Base-by-base conservation (phyloP, 2,113 vertebrate species). In the Fregetta grallaria region DNA sequence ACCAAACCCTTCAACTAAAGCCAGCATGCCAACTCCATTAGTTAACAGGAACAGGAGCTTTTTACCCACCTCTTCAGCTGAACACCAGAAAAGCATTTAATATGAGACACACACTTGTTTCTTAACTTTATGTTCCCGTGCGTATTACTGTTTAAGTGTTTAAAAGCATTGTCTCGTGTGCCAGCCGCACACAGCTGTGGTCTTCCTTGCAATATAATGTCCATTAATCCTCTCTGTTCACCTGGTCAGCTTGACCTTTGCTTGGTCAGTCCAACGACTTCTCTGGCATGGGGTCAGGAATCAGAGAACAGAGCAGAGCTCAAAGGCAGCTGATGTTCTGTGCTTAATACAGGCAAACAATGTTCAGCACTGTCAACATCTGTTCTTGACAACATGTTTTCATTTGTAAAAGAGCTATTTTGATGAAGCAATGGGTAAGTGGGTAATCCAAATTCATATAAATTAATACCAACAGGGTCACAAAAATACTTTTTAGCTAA, bases 251-350 rank as follows among this genome's bases (percentile, higher is more conserved):
- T 56, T 61, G 50, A 72, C 14, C 11, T 59, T 72, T 38, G 15
- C 30, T 72, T 42, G 36, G 26, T 52, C 25, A 22, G 49, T n/a
- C 52, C 79, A 68, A 3, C 42, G n/a, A 3, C 17, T 53, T n/a
- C 44, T 38, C n/a, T 34, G 58, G 15, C 0, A 0, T 6, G 6
- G 36, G 38, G 32, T 58, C 25, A 47, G 25, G 29, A 45, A 45
- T 32, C 13, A 12, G 47, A 44, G 29, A 53, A 27, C 17, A 13
- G 38, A 49, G 40, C 3, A 27, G 34, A 68, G 34, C 52, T 53
- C 15, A 36, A n/a, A 74, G 53, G 12, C 34, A 15, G 56, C 13
- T 15, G 34, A 23, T 10, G 56, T 15, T 59, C n/a, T 29, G 22
- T 7, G 11, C 45, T 59, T 34, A 49, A 30, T 11, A 5, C 15